These are phyloP conservation scores for Egretta garzetta DNA, from an alignment of 2,113 vertebrate species.

Conservation along the genomic window DNA sequence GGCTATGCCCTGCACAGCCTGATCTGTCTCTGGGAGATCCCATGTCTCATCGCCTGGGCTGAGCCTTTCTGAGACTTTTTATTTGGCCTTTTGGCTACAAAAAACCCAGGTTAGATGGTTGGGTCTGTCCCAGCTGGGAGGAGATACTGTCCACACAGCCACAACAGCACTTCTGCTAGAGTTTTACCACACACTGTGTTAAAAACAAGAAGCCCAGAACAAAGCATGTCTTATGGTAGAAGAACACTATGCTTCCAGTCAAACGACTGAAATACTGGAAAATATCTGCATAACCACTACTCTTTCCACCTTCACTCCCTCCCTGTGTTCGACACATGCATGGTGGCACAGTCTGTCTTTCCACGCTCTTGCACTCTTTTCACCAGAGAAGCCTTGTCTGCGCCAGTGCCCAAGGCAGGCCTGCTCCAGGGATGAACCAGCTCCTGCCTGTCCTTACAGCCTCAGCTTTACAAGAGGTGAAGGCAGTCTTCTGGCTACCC, in stretches of 20 bases:
- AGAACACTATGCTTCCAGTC: neutral
- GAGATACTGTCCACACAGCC: neutral
- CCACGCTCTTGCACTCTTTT: neutral
- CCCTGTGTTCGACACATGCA: neutral
- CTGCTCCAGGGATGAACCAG: neutral
- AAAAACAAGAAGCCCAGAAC: neutral
- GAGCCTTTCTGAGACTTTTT: neutral
- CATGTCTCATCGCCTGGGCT: neutral
- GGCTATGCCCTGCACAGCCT: neutral
- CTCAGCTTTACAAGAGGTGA: neutral
- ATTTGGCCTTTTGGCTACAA: neutral
- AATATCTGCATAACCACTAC: neutral
- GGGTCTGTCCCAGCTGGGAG: neutral
- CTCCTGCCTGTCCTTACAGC: neutral
- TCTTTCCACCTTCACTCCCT: neutral
- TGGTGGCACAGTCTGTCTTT: neutral
- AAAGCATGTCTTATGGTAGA: neutral
- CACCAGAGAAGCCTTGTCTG: neutral
- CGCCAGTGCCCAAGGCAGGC: neutral
- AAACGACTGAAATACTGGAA: neutral
- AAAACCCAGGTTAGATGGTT: neutral
- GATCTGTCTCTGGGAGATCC: neutral
- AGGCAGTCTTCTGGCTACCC: neutral
- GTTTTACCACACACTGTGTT: neutral
- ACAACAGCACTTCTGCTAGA: neutral